Percentiles rank a stretch among this genome's conserved stretches.
These are phyloP conservation scores for Metallyticus violacea DNA, from an alignment of 2,888 invertebrate genomes.

Conservation along the genomic window DNA sequence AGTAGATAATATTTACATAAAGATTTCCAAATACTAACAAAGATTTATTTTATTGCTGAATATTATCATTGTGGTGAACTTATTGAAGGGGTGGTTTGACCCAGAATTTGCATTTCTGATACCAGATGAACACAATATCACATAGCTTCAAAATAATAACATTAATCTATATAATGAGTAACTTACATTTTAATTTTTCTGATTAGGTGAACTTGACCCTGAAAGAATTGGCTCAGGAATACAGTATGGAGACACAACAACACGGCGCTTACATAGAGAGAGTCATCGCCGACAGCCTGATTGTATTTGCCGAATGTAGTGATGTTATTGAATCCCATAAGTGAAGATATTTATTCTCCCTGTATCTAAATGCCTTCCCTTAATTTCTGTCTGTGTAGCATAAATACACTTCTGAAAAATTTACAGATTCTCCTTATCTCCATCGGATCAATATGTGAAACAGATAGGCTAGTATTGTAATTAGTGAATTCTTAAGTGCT, in stretches of 20 bases:
- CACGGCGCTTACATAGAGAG: constrained; percentile 52
- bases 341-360: background rate
- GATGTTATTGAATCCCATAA: background rate
- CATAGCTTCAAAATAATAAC: too few species aligned
- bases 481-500: background rate
- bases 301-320: constrained; percentile 54
- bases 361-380: background rate
- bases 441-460: background rate
- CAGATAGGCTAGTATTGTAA: background rate
- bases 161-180: too few species aligned
- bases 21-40: too few species aligned
- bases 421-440: background rate
- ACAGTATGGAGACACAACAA: constrained; percentile 63
- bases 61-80: too few species aligned
- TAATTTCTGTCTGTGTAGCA: background rate
- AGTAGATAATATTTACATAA: too few species aligned
- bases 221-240: constrained; percentile 74
- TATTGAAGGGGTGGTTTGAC: too few species aligned
- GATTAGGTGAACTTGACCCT: constrained; percentile 72
- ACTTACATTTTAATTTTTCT: too few species aligned
- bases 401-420: background rate
- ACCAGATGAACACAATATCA: too few species aligned
- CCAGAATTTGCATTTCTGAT: too few species aligned
- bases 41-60: too few species aligned
- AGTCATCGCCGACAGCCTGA: constrained; percentile 51